Conservation (phyloP, 2,888 invertebrate species). For the Eustalomyia histrio region DNA sequence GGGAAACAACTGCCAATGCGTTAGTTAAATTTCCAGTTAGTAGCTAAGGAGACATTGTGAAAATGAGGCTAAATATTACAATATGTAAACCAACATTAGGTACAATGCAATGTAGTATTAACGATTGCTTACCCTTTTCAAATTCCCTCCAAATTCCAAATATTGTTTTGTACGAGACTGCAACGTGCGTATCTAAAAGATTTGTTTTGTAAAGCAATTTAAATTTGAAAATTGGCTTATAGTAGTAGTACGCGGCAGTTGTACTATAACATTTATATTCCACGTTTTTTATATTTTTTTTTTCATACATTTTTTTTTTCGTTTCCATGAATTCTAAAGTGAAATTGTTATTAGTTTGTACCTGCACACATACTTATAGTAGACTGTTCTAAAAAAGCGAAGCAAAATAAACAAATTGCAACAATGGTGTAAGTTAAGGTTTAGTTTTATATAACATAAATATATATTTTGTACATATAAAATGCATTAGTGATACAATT, state of each 20-base stretch:
- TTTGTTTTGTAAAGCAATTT: conserved; percentile 30
- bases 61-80: no score
- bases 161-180: background rate
- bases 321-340: conserved; percentile 27
- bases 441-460: background rate
- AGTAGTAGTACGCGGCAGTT: background rate
- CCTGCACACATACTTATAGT: background rate
- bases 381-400: background rate
- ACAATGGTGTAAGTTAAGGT: no score
- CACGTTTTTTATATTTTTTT: background rate
- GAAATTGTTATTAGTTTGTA: conserved; percentile 11
- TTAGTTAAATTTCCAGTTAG: no score
- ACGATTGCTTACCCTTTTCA: no score
- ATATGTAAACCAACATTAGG: no score
- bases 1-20: no score
- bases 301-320: conserved; percentile 2
- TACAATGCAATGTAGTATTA: no score
- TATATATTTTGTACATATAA: background rate
- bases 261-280: no score
- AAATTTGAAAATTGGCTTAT: conserved; percentile 26
- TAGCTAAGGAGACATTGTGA: no score
- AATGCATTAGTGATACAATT: background rate
- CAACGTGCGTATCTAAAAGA: conserved; percentile 33
- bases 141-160: no score
- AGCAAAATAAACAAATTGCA: no score